phyloP scores from a whole-genome alignment of 2,797 vertebrate species.

The Epinephelus awoara region DNA sequence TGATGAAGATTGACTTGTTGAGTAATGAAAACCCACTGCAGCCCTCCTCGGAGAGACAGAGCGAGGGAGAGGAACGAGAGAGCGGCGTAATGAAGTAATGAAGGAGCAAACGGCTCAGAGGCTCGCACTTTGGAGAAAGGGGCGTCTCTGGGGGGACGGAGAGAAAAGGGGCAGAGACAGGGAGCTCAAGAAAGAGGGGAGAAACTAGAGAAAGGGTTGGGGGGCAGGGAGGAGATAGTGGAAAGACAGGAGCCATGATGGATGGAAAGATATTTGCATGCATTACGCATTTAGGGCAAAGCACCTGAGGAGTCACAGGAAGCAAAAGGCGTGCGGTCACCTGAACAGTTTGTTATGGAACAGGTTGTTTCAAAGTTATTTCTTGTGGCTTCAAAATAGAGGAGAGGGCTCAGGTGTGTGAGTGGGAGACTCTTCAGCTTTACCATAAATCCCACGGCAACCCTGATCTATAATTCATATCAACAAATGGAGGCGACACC shows the following conservation, averaged over 20 bases:
- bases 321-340: constrained; percentile 18
- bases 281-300: constrained; percentile 33
- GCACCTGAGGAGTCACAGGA: constrained; percentile 39
- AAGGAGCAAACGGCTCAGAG: constrained; percentile 74
- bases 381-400: constrained; percentile 49
- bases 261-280: constrained; percentile 61
- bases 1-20: constrained; percentile 83
- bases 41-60: constrained; percentile 70
- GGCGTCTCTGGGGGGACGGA: constrained; percentile 50
- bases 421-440: constrained; percentile 53
- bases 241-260: constrained; percentile 35
- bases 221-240: constrained; percentile 9
- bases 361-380: constrained; percentile 49
- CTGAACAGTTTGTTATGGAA: constrained; percentile 11
- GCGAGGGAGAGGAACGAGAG: constrained; percentile 58
- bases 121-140: constrained; percentile 56
- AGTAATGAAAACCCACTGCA: constrained; percentile 81
- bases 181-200: constrained; percentile 31
- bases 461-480: constrained; percentile 80
- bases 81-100: constrained; percentile 74
- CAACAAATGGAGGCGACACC: constrained; percentile 75
- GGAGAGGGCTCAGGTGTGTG: constrained; percentile 73
- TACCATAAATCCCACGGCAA: constrained; percentile 69
- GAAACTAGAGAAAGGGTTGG: not conserved
- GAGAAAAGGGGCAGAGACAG: constrained; percentile 31